Evolutionary conservation across 2,888 invertebrate species (phyloP), one percentile per base, ranked within the genome.

Genomic region (Drosophila colorata): DNA sequence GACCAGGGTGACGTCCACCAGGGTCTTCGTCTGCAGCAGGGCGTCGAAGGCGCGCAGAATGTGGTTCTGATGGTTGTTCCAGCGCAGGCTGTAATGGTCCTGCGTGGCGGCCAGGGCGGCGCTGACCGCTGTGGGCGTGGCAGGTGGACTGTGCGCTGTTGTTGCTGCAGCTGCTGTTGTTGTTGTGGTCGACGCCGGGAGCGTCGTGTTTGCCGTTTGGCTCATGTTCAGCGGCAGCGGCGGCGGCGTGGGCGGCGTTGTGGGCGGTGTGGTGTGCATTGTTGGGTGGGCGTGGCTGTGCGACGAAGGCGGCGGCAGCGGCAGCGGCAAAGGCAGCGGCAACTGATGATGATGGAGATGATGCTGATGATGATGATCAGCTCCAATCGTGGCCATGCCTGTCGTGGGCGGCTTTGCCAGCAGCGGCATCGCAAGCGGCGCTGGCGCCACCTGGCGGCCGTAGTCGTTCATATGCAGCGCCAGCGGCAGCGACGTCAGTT

Each of bases 1-100:
- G 46, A 98, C 97, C 74, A 98, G 94, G 16, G 98, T 97, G 65
- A 98, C 97, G 92, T 98, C 98, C 67, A 97, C 97, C 58, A 97
- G 94, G 8, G 96, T 95, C 93, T 97, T 97, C 20, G 96, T 96
- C 90, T 97, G 96, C 72, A 97, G 94, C 69, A 98, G 94, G n/a
- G 96, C 95, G 90, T 97, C 97, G 93, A 98, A 97, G 53, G 97
- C 96, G 88, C 96, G 95, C 81, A 97, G 94, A 90, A 98, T 95
- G 92, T 98, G 97, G 82, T 95, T 95, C 92, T 97, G 97, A 93
- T 98, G 98, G 93, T 97, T 97, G 94, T 97, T 97, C 98, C 98
- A 98, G 93, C 97, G 95, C 90, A 98, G 94, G 91, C 97, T 97
- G 93, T 97, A 98, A 93, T 97, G 97, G 91, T 97, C 96, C 93